Conservation (phyloP, 2,888 invertebrate genomes). For the Neelides folsomi region DNA sequence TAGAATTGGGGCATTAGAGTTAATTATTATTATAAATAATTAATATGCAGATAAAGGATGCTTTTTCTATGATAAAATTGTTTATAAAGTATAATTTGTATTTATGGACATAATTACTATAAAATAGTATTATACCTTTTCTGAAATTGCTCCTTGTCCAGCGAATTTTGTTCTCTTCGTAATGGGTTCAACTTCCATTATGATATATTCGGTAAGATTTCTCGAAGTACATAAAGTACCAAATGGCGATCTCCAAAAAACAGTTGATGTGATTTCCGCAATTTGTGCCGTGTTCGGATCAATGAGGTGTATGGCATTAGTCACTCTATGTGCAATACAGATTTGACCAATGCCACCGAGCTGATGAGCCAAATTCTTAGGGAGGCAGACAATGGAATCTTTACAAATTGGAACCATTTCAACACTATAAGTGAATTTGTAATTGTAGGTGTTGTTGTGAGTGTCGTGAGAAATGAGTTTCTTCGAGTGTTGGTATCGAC, state of each 20-base stretch:
- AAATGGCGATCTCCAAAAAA: slow-evolving; percentile 79
- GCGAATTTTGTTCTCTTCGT: slow-evolving; percentile 63
- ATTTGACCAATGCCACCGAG: slow-evolving; percentile 77
- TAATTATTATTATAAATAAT: too few relatives aligned
- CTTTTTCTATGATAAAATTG: too few relatives aligned
- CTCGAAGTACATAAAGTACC: slow-evolving; percentile 76
- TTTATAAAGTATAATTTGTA: too few relatives aligned
- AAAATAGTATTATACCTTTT: slow-evolving; percentile 14
- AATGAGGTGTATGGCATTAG: slow-evolving; percentile 79
- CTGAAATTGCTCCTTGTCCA: slow-evolving; percentile 63
- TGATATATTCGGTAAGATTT: slow-evolving; percentile 77
- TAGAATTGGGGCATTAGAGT: too few relatives aligned
- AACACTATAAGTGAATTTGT: slow-evolving; percentile 85
- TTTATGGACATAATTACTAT: too few relatives aligned
- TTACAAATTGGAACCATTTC: slow-evolving; percentile 95
- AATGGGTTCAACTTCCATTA: slow-evolving; percentile 83
- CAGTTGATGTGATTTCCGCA: slow-evolving; percentile 63
- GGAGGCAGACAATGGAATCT: slow-evolving; percentile 79
- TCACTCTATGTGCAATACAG: slow-evolving; percentile 75
- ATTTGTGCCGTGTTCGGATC: slow-evolving; percentile 81
- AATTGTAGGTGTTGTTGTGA: slow-evolving; percentile 90
- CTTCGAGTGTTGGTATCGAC: slow-evolving; percentile 76
- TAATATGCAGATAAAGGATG: too few relatives aligned
- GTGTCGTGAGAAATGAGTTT: slow-evolving; percentile 94
- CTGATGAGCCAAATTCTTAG: slow-evolving; percentile 69